These are phyloP conservation scores for Drosophila albomicans DNA, from an alignment of 1,140 invertebrate genomes.

Conservation along the genomic window DNA sequence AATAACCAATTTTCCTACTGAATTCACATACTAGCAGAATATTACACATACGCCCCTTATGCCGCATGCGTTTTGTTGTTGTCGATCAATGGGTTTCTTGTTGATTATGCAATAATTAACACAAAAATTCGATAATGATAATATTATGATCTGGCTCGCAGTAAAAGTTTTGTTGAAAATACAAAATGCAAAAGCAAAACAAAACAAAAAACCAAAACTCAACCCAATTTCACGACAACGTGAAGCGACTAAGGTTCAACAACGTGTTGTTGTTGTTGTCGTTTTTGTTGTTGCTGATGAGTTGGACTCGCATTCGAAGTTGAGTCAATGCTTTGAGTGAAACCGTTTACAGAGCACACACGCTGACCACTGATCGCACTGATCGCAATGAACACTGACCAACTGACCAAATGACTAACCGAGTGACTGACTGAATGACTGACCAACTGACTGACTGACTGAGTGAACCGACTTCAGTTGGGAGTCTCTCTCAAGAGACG, in stretches of 20 bases:
- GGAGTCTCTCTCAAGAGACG: constrained; percentile 6
- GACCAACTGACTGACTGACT: constrained; percentile 19
- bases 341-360: not conserved
- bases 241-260: constrained; percentile 71
- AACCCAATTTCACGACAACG: constrained; percentile 70
- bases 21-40: constrained; percentile 39
- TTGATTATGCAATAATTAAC: constrained; percentile 71
- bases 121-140: constrained; percentile 34
- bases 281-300: not conserved
- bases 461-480: constrained; percentile 23
- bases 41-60: constrained; percentile 56
- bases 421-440: not conserved
- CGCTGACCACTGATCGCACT: no score
- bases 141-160: constrained; percentile 19
- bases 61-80: not conserved
- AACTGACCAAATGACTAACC: not conserved
- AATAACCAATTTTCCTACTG: no score
- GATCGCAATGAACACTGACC: constrained; percentile 7
- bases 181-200: constrained; percentile 57
- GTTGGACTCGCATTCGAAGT: constrained; percentile 28
- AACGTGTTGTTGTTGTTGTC: not conserved
- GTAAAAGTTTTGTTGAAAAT: constrained; percentile 67
- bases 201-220: constrained; percentile 50
- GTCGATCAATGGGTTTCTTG: not conserved
- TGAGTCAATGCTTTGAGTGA: constrained; percentile 39